These are phyloP conservation scores for Omphaloscelis lunosa DNA, from an alignment of 2,888 invertebrate species.

Conservation along the genomic window DNA sequence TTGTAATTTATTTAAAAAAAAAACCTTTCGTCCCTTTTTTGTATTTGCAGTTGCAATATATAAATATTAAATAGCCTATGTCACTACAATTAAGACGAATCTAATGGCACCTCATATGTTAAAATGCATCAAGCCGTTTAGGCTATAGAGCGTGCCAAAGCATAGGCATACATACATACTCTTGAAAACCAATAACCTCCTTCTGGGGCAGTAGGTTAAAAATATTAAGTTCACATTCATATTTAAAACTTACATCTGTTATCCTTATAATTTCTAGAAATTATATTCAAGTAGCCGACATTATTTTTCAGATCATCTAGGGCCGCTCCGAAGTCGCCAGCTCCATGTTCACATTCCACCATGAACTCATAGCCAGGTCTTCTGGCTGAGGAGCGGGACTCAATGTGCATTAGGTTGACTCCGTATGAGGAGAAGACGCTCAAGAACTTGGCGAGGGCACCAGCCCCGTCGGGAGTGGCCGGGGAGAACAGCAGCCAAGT, in stretches of 20 bases:
- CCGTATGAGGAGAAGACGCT: slow-evolving; percentile 95
- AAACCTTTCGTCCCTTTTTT: too few species aligned
- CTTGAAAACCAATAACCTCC: too few species aligned
- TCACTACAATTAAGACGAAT: too few species aligned
- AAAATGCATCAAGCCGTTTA: too few species aligned
- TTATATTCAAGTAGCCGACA: slow-evolving; percentile 96
- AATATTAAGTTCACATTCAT: not conserved
- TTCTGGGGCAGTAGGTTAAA: too few species aligned
- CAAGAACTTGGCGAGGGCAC: slow-evolving; percentile 96
- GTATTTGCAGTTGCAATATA: too few species aligned
- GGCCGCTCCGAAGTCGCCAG: slow-evolving; percentile 94
- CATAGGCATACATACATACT: too few species aligned
- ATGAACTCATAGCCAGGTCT: slow-evolving; percentile 97
- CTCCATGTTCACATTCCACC: slow-evolving; percentile 96
- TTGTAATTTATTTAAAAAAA: too few species aligned
- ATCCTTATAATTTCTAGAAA: slow-evolving; percentile 96
- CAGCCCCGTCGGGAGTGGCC: slow-evolving; percentile 94
- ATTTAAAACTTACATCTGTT: slow-evolving; percentile 91
- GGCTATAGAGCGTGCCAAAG: too few species aligned
- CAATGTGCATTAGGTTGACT: slow-evolving; percentile 97
- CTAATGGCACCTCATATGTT: too few species aligned
- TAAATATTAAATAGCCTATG: too few species aligned
- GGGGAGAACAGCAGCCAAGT: slow-evolving; percentile 97
- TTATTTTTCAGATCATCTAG: slow-evolving; percentile 93
- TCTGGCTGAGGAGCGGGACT: slow-evolving; percentile 96